A percentile compares a stretch with the other conserved stretches of the same genome.
Conservation (phyloP, 2,113 vertebrate genomes). For the Girardinichthys multiradiatus region DNA sequence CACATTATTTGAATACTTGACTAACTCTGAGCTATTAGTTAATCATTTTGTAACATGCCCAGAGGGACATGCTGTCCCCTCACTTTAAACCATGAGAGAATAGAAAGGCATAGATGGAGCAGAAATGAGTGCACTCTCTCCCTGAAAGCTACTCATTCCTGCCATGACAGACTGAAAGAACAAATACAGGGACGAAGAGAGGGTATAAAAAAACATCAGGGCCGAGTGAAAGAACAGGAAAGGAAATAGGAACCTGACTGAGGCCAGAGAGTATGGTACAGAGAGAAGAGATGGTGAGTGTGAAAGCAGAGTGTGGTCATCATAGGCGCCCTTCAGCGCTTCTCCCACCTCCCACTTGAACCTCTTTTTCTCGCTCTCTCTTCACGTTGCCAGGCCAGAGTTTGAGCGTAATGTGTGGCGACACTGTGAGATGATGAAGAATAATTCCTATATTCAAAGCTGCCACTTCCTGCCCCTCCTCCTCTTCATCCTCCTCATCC, state of each 20-base stretch:
- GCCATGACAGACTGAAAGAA: slow-evolving; percentile 61
- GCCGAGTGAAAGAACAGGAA: slow-evolving; percentile 65
- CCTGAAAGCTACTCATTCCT: slow-evolving; percentile 65
- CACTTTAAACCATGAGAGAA: slow-evolving; percentile 61
- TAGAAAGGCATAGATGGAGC: slow-evolving; percentile 48
- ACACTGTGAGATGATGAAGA: slow-evolving; percentile 89
- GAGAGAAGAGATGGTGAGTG: slow-evolving; percentile 83
- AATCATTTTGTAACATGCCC: slow-evolving; percentile 74
- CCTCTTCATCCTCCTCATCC: slow-evolving; percentile 80
- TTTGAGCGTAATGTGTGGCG: slow-evolving; percentile 87
- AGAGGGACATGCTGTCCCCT: slow-evolving; percentile 65
- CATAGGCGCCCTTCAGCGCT: slow-evolving; percentile 84
- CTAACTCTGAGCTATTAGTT: slow-evolving; percentile 71
- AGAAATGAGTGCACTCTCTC: slow-evolving; percentile 66
- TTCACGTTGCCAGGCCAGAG: slow-evolving; percentile 76
- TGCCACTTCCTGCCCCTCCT: slow-evolving; percentile 69
- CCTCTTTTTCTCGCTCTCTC: slow-evolving; percentile 35
- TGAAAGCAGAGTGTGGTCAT: slow-evolving; percentile 89
- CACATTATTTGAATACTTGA: slow-evolving; percentile 57
- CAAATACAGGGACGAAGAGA: slow-evolving; percentile 63
- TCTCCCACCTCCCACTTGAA: slow-evolving; percentile 41
- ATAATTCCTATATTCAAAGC: slow-evolving; percentile 88
- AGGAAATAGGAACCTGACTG: slow-evolving; percentile 77
- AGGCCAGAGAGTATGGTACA: slow-evolving; percentile 80
- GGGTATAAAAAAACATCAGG: slow-evolving; percentile 36